phyloP scores from a whole-genome alignment of 2,113 vertebrate species.

The Cinclus cinclus region DNA sequence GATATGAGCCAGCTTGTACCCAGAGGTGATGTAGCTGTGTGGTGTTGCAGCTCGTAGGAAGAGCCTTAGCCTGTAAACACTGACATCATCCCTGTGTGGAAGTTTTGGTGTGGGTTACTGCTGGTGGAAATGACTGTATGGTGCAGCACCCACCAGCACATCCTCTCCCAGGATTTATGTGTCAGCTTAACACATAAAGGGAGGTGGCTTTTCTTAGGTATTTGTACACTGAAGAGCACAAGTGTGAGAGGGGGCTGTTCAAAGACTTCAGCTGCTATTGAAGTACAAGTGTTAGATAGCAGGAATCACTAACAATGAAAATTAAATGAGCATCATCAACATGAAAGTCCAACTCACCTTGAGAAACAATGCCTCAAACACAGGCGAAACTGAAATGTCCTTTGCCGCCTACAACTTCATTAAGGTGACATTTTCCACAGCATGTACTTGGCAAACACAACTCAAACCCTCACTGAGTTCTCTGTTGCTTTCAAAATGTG shows the following conservation, averaged over 20 bases:
- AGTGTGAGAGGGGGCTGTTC: background rate
- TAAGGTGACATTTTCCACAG: slow-evolving; percentile 41
- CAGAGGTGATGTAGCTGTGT: accelerated
- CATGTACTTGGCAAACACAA: slow-evolving; percentile 29
- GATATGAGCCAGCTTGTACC: background rate
- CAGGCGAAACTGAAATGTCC: background rate
- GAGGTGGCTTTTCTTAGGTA: background rate
- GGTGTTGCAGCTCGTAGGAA: background rate
- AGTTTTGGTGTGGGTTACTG: background rate
- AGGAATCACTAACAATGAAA: background rate
- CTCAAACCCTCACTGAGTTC: slow-evolving; percentile 39
- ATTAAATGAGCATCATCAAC: background rate
- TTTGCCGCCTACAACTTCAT: slow-evolving; percentile 42
- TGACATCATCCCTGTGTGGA: background rate
- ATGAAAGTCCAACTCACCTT: background rate
- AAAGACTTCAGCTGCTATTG: background rate
- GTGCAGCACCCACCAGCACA: accelerated
- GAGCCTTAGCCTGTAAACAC: background rate
- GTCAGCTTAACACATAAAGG: background rate
- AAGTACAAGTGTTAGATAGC: background rate
- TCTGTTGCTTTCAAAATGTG: slow-evolving; percentile 62
- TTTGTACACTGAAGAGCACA: background rate
- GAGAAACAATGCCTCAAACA: slow-evolving; percentile 41
- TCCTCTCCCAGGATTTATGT: background rate
- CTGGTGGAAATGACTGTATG: background rate